These are phyloP conservation scores for Misgurnus anguillicaudatus DNA, from an alignment of 2,113 vertebrate genomes.

Conservation along the genomic window DNA sequence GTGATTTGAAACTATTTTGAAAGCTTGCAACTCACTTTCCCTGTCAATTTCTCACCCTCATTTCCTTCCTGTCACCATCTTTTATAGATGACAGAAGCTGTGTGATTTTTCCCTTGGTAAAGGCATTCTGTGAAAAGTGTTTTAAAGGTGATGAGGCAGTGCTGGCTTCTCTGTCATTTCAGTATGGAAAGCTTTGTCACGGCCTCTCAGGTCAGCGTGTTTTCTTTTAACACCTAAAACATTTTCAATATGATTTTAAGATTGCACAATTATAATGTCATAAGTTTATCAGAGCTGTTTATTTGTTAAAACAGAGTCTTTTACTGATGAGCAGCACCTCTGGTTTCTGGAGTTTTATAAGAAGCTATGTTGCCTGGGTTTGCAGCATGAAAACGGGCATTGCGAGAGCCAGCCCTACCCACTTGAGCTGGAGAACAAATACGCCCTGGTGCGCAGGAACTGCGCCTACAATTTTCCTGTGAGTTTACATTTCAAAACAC, in stretches of 20 bases:
- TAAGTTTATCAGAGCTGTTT: no score
- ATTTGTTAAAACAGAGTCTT: slow-evolving; percentile 73
- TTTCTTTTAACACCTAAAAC: background rate
- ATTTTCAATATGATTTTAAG: background rate
- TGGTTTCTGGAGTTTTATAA: slow-evolving; percentile 92
- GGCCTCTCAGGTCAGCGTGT: slow-evolving; percentile 82
- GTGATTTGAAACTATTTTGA: slow-evolving; percentile 3
- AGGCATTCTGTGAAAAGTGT: slow-evolving; percentile 88
- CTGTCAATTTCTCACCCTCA: slow-evolving; percentile 5
- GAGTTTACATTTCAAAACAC: slow-evolving; percentile 50
- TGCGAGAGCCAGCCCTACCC: slow-evolving; percentile 81
- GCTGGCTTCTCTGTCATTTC: slow-evolving; percentile 86
- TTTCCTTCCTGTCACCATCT: slow-evolving; percentile 38
- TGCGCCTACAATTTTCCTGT: slow-evolving; percentile 97
- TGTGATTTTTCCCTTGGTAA: slow-evolving; percentile 86
- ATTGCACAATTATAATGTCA: no score
- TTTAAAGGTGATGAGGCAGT: slow-evolving; percentile 88
- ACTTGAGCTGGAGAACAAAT: slow-evolving; percentile 84
- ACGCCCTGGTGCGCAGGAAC: slow-evolving; percentile 86
- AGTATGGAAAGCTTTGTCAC: slow-evolving; percentile 91
- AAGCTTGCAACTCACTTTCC: slow-evolving; percentile 13
- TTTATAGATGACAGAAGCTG: slow-evolving; percentile 82
- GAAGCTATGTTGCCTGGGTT: slow-evolving; percentile 85
- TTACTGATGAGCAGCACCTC: slow-evolving; percentile 88
- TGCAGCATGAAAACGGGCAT: slow-evolving; percentile 86